A percentile compares a stretch with the other conserved stretches of the same genome.
Conservation (phyloP, 2,888 invertebrate species). For the Dicycla oo region DNA sequence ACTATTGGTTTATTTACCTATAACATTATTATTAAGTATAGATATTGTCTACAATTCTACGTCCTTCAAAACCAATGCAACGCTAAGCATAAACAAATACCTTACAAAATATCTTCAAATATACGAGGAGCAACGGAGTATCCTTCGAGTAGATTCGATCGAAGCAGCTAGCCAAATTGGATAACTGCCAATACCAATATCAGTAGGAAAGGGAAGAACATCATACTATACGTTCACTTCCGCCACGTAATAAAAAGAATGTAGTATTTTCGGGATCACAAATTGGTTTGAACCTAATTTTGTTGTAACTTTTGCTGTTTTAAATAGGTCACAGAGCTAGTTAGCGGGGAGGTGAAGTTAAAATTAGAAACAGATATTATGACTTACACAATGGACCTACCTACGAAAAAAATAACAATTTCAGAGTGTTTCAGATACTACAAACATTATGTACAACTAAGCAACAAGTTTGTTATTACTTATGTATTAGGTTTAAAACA, state of each 20-base stretch:
- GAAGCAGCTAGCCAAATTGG: slow-evolving; percentile 78
- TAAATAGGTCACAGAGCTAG: slow-evolving; percentile 5
- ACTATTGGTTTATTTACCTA: too few species aligned
- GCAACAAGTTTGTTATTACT: not conserved
- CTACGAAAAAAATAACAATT: not conserved
- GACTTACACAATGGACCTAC: too few species aligned
- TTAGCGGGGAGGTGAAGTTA: not conserved
- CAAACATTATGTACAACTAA: not conserved
- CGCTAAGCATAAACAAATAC: slow-evolving; percentile 36
- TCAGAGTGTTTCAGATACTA: too few species aligned
- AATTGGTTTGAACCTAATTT: slow-evolving; percentile 48
- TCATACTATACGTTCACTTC: slow-evolving; percentile 64
- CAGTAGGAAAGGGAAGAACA: slow-evolving; percentile 66
- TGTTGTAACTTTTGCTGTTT: slow-evolving; percentile 22
- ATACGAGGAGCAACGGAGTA: slow-evolving; percentile 42
- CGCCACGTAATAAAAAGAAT: slow-evolving; percentile 57
- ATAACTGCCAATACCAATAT: slow-evolving; percentile 75
- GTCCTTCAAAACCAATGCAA: not conserved
- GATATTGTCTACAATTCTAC: too few species aligned
- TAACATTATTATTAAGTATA: too few species aligned
- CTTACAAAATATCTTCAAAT: slow-evolving; percentile 52
- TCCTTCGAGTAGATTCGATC: slow-evolving; percentile 54
- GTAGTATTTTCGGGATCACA: slow-evolving; percentile 57
- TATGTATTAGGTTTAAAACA: not conserved
- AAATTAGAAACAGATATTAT: not conserved